Conservation (phyloP, 2,797 vertebrate species). For the Atherinosoma microstoma region DNA sequence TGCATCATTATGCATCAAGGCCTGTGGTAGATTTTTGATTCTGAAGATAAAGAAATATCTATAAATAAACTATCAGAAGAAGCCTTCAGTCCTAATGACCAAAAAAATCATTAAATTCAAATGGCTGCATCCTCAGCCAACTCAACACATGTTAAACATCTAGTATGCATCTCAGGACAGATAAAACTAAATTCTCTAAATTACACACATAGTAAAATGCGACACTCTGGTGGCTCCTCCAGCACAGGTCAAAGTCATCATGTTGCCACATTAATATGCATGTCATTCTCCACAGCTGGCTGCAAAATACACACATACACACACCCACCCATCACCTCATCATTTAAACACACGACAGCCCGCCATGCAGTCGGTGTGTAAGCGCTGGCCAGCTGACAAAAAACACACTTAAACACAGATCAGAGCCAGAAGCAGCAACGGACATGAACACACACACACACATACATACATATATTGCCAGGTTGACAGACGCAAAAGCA, state of each 20-base stretch:
- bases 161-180: conserved; percentile 61
- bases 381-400: conserved; percentile 70
- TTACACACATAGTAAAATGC: conserved; percentile 63
- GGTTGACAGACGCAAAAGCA: conserved; percentile 31
- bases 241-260: conserved; percentile 73
- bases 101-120: conserved; percentile 65
- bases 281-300: conserved; percentile 75
- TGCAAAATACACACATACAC: conserved; percentile 51
- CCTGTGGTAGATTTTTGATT: neutral
- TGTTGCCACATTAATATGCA: conserved; percentile 72
- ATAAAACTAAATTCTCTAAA: conserved; percentile 71
- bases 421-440: conserved; percentile 60
- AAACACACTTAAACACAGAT: conserved; percentile 77
- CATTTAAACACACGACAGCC: conserved; percentile 54
- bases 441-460: conserved; percentile 38
- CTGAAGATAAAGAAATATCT: conserved; percentile 5
- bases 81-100: conserved; percentile 55
- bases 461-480: conserved; percentile 24
- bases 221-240: conserved; percentile 60
- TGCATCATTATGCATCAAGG: neutral
- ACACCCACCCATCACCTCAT: conserved; percentile 36
- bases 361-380: conserved; percentile 58
- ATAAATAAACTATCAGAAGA: conserved; percentile 56
- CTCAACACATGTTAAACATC: conserved; percentile 78
- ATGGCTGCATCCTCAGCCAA: conserved; percentile 63